Conservation (phyloP, 1,140 invertebrate genomes). For the Anagrus nilaparvatae region DNA sequence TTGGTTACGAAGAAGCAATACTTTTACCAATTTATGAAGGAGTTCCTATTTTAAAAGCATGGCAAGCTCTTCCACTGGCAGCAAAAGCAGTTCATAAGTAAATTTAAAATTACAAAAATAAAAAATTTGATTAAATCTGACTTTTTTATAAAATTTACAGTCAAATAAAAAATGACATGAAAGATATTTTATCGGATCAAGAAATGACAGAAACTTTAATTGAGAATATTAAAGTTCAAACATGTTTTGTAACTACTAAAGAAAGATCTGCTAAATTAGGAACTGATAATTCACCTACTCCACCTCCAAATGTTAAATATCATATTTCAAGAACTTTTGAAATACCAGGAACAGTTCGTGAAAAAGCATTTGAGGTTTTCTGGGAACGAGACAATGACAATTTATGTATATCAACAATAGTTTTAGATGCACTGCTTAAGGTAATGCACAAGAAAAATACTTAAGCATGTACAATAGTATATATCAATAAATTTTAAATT, state of each 20-base stretch:
- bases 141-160: slow-evolving; percentile 20
- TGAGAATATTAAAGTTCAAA: slow-evolving; percentile 63
- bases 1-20: slow-evolving; percentile 74
- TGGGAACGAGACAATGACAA: slow-evolving; percentile 79
- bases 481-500: slow-evolving; percentile 8
- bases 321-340: slow-evolving; percentile 49
- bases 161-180: slow-evolving; percentile 26
- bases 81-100: slow-evolving; percentile 56
- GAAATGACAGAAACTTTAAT: slow-evolving; percentile 45
- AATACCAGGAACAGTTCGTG: slow-evolving; percentile 63
- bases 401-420: slow-evolving; percentile 71
- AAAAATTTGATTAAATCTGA: neutral
- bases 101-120: slow-evolving; percentile 12
- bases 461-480: neutral
- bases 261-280: slow-evolving; percentile 54
- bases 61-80: slow-evolving; percentile 66
- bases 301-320: slow-evolving; percentile 59
- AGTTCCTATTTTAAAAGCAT: slow-evolving; percentile 69
- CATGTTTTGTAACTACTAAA: slow-evolving; percentile 74
- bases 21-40: slow-evolving; percentile 77
- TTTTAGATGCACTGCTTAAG: slow-evolving; percentile 69
- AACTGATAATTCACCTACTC: slow-evolving; percentile 35
- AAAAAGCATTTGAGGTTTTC: slow-evolving; percentile 69
- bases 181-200: slow-evolving; percentile 27
- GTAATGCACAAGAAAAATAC: slow-evolving; percentile 41